Base-by-base conservation (phyloP, 2,113 vertebrate genomes). In the Sardina pilchardus region DNA sequence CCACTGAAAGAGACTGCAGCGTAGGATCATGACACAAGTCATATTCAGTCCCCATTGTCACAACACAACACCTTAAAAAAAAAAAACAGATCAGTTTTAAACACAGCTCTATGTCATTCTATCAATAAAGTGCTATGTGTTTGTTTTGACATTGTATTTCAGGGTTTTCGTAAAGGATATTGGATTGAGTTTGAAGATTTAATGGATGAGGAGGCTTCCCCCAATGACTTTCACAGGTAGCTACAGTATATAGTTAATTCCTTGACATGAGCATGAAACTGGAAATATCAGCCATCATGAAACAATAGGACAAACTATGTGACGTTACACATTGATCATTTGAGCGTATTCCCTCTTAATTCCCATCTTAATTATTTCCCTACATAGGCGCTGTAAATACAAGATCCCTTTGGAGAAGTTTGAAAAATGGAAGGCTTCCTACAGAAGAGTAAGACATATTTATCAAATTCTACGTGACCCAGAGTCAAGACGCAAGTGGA, bases 101-200 rank as follows among this genome's bases (percentile, higher is more conserved):
- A n/a, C n/a, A n/a, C n/a, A n/a, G n/a, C n/a, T n/a, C n/a, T n/a
- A n/a, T n/a, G n/a, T n/a, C n/a, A n/a, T n/a, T n/a, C n/a, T n/a
- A n/a, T n/a, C n/a, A n/a, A 71, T 71, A 34, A 71, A 12, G 8
- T 14, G 0, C 10, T 71, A n/a, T 6, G 0, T 75, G 4, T 75
- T 16, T 75, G 4, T 78, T 78, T 30, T 47, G 42, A 17, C 82
- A 36, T 81, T 63, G 26, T 26, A 16, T 86, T 63, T 39, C 80
- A 86, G 85, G 85, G 67, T 82, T 81, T 86, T 45, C 34, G 63
- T 7, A 6, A 7, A 30, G 21, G 80, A 44, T 86, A 86, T 10
- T 82, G 19, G 45, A 80, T 86, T 24, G 43, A n/a, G 34, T 82
- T 86, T 63, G 26, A 39, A 39, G 0, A 12, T 17, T 16, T 78